Evolutionary conservation across 2,888 invertebrate genomes (phyloP), one percentile per base, ranked within the genome.

Genomic region (Mayetiola destructor): DNA sequence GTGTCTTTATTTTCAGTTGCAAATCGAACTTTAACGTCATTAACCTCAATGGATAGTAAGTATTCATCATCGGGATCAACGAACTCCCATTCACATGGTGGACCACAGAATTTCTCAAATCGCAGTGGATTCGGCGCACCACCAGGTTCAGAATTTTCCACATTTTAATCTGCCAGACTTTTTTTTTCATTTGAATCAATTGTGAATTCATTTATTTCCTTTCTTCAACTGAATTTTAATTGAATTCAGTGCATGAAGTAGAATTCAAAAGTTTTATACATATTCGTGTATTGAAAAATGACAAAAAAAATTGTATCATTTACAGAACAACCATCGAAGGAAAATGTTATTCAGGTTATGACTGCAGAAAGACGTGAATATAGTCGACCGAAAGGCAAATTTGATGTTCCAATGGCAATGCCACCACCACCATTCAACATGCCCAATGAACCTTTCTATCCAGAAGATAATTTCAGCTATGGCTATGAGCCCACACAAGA

Each of bases 291-390:
- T 40, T 27, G 27, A n/a, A n/a, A n/a, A n/a, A n/a, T n/a, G n/a
- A n/a, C n/a, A n/a, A n/a, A n/a, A n/a, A n/a, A n/a, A n/a, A n/a
- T n/a, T n/a, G n/a, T n/a, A n/a, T 48, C 23, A 23, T 14, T 42
- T 14, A 5, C 48, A 48, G 16, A 48, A 48, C 27, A n/a, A 5
- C 48, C 68, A 71, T 69, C 64, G 66, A 75, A 80, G 71, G 89
- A 90, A 71, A 91, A 89, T 65, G 85, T 88, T 16, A 91, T 91
- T 66, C 89, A 90, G 76, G 90, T 91, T 52, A 89, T 92, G 90
- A 90, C 91, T 10, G 90, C 89, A 2, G 91, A 92, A 69, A 80
- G 90, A 58, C 77, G 90, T 59, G 90, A 90, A 70, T 91, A 90
- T 70, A 87, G 86, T 42, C 74, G 84, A 9, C 66, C 70, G 0